These are phyloP conservation scores for Yponomeuta malinellus DNA, from an alignment of 2,888 invertebrate species.

Conservation along the genomic window DNA sequence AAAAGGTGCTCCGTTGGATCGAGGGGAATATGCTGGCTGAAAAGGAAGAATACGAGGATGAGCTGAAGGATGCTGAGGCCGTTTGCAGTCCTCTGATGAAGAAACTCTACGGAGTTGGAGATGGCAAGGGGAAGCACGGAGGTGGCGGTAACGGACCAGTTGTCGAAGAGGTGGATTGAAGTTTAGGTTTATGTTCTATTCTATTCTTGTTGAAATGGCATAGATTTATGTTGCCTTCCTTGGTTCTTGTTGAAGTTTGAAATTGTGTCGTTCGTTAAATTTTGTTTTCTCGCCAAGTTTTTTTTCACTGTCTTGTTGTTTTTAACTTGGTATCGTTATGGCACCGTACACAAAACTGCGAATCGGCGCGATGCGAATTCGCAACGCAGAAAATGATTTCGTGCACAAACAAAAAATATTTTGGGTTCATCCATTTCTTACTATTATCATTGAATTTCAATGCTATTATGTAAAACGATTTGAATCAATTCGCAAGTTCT, in stretches of 20 bases:
- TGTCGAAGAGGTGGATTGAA: conserved; percentile 76
- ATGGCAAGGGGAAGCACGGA: conserved; percentile 24
- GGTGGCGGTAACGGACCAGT: conserved; percentile 37
- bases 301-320: too few relatives aligned
- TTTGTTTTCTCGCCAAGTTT: too few relatives aligned
- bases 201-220: too few relatives aligned
- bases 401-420: too few relatives aligned
- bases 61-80: conserved; percentile 41
- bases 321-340: too few relatives aligned
- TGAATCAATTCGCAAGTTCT: too few relatives aligned
- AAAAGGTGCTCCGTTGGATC: conserved; percentile 79
- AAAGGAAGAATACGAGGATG: conserved; percentile 80
- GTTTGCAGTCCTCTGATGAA: conserved; percentile 76
- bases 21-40: conserved; percentile 80
- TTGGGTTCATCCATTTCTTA: too few relatives aligned
- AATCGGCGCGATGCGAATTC: too few relatives aligned
- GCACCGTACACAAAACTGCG: too few relatives aligned
- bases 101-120: conserved; percentile 61
- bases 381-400: too few relatives aligned
- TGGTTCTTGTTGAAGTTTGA: background rate
- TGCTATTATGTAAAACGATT: too few relatives aligned
- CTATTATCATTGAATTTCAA: too few relatives aligned
- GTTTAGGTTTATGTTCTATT: background rate
- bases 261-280: background rate
- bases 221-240: background rate